Conservation (phyloP, 2,797 vertebrate genomes). For the Phoebastria nigripes region DNA sequence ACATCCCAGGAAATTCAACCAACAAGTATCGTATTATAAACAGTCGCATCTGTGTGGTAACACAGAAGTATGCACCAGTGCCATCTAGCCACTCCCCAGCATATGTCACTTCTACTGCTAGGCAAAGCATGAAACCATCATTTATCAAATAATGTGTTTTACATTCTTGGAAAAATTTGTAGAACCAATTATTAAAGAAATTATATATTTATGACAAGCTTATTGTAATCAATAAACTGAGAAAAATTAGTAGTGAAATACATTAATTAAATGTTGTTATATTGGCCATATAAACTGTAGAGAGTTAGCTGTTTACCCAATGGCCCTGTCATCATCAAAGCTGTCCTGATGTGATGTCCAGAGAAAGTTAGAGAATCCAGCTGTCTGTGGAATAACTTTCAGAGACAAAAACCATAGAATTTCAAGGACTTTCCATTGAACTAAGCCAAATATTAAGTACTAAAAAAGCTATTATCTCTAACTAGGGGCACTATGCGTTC, state of each 20-base stretch:
- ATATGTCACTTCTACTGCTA: background rate
- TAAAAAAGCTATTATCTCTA: conserved; percentile 1
- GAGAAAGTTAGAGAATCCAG: background rate
- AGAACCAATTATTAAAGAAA: background rate
- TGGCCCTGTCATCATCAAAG: background rate
- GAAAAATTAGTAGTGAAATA: background rate
- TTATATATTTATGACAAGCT: background rate
- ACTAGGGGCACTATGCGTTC: background rate
- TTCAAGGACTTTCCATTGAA: conserved; percentile 2
- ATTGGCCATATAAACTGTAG: background rate
- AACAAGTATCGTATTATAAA: background rate
- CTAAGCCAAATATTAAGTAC: background rate
- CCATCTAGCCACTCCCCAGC: conserved; percentile 55
- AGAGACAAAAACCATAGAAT: background rate
- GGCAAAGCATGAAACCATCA: background rate
- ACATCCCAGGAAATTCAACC: conserved; percentile 6
- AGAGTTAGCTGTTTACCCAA: background rate
- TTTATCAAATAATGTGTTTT: background rate
- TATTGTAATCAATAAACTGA: background rate
- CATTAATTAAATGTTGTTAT: background rate
- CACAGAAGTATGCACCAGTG: conserved; percentile 50
- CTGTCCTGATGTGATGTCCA: conserved; percentile 1
- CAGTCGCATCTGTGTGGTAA: background rate
- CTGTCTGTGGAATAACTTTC: conserved; percentile 2
- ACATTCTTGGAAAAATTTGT: background rate